phyloP scores from a whole-genome alignment of 2,888 invertebrate species.

The Acanthosepion pharaonis region DNA sequence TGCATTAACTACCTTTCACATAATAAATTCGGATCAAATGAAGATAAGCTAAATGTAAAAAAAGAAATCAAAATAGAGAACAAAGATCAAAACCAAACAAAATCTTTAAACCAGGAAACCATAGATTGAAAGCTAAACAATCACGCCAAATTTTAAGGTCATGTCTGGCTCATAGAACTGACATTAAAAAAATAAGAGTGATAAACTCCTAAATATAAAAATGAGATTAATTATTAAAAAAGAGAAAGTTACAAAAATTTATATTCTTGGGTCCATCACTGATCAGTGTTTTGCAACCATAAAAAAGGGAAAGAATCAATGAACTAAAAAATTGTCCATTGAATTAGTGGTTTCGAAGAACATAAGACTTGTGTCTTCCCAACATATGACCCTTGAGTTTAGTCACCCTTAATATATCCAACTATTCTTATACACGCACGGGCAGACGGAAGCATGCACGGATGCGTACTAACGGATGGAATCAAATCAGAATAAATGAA shows the following conservation, averaged over 20 bases:
- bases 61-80: background rate
- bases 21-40: background rate
- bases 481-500: background rate
- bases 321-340: background rate
- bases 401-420: constrained; percentile 17
- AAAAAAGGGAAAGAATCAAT: background rate
- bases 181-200: background rate
- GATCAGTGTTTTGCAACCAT: background rate
- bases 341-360: constrained; percentile 18
- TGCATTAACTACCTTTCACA: background rate
- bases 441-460: background rate
- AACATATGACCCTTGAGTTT: background rate
- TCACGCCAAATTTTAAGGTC: background rate
- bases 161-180: background rate
- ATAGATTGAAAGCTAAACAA: background rate
- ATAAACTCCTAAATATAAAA: background rate
- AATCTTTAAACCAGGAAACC: background rate
- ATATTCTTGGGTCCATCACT: background rate
- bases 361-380: background rate
- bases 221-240: background rate
- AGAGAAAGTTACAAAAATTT: background rate
- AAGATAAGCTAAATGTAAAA: background rate
- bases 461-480: background rate
- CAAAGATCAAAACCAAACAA: background rate
- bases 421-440: background rate